Percentiles rank a stretch among this genome's conserved stretches.
Evolutionary conservation across 2,797 vertebrate genomes (phyloP).

Genomic region (Hirundo rustica): DNA sequence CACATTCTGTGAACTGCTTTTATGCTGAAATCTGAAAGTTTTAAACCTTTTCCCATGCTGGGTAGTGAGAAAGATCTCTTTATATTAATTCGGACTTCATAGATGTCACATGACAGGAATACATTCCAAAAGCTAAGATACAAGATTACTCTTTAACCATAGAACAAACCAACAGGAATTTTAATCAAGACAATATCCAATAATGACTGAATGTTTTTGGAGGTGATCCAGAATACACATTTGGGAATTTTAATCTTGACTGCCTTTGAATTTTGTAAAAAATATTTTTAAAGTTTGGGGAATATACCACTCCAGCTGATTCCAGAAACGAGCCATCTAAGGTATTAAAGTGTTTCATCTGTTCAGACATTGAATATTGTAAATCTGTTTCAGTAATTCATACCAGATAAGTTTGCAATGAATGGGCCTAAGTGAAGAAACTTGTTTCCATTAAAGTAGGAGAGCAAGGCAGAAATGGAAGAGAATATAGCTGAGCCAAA

Average conservation of each 20-base stretch:
- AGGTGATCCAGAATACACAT: constrained; percentile 76
- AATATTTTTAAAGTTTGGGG: constrained; percentile 73
- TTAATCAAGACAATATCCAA: constrained; percentile 88
- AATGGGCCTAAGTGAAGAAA: constrained; percentile 58
- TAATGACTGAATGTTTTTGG: constrained; percentile 82
- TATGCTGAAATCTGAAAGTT: constrained; percentile 76
- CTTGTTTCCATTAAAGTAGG: constrained; percentile 12
- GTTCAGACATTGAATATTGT: constrained; percentile 85
- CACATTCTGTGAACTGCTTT: constrained; percentile 49
- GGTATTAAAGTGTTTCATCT: constrained; percentile 84
- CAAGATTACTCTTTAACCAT: constrained; percentile 82
- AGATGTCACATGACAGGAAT: constrained; percentile 79
- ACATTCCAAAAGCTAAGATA: constrained; percentile 81
- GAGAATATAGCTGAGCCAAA: not conserved
- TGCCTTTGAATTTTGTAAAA: constrained; percentile 78
- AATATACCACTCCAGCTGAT: constrained; percentile 78
- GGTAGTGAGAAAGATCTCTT: constrained; percentile 82
- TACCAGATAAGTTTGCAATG: constrained; percentile 77
- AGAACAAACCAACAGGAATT: constrained; percentile 83
- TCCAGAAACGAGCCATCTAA: constrained; percentile 83
- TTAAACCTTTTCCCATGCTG: constrained; percentile 74
- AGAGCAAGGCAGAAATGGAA: constrained; percentile 13
- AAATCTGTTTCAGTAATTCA: constrained; percentile 81
- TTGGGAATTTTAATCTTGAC: constrained; percentile 81
- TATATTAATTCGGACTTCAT: constrained; percentile 77